Conservation (phyloP, 2,113 vertebrate genomes). For the Brachyistius frenatus region DNA sequence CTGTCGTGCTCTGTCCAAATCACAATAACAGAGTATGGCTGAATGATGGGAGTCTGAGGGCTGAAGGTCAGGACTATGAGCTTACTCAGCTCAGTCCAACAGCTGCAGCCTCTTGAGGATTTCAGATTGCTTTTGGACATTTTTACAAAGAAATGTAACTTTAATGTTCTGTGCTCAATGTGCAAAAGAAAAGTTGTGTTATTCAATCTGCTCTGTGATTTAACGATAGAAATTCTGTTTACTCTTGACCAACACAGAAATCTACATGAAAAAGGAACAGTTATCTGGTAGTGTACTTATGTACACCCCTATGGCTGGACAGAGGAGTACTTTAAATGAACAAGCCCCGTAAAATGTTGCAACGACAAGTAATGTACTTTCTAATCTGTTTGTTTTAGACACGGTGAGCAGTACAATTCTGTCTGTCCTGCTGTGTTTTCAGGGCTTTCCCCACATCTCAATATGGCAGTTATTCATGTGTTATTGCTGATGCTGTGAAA, state of each 20-base stretch:
- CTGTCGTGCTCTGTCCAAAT: slow-evolving; percentile 63
- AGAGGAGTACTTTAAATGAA: slow-evolving; percentile 37
- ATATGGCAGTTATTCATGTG: slow-evolving; percentile 61
- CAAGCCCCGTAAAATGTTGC: slow-evolving; percentile 10
- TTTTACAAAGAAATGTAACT: slow-evolving; percentile 3
- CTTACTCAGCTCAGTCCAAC: slow-evolving; percentile 39
- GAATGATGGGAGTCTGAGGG: slow-evolving; percentile 63
- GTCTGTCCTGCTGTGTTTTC: slow-evolving; percentile 49
- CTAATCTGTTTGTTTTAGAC: slow-evolving; percentile 40
- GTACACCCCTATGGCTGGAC: slow-evolving; percentile 17
- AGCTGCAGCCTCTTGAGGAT: slow-evolving; percentile 36
- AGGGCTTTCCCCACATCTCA: slow-evolving; percentile 52
- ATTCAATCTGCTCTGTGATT: background rate
- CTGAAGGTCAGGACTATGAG: slow-evolving; percentile 50
- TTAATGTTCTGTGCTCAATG: background rate
- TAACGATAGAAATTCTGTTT: background rate
- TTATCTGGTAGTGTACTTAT: slow-evolving; percentile 44
- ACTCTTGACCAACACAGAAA: background rate
- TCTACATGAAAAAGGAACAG: background rate
- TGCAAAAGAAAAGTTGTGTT: slow-evolving; percentile 5
- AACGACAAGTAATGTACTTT: slow-evolving; percentile 8
- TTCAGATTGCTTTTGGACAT: background rate
- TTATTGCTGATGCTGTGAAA: slow-evolving; percentile 82
- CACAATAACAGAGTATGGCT: slow-evolving; percentile 67
- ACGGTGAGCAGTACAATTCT: slow-evolving; percentile 28